phyloP scores from a whole-genome alignment of 1,140 invertebrate genomes.

The Brachionus rubens region DNA sequence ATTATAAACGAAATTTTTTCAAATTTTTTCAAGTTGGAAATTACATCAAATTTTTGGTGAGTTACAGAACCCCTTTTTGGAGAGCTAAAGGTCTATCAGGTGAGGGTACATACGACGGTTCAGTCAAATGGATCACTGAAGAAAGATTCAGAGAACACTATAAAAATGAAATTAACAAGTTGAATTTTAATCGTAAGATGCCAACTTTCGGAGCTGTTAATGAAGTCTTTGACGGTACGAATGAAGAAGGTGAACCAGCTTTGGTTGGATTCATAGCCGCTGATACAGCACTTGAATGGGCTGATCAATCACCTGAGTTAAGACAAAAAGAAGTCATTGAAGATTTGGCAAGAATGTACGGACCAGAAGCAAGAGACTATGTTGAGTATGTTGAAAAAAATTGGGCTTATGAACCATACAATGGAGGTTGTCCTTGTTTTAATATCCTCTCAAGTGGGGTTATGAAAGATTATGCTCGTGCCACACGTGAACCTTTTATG shows the following conservation, averaged over 20 bases:
- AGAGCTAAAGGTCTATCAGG: slow-evolving; percentile 56
- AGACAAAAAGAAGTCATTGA: slow-evolving; percentile 57
- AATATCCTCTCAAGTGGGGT: slow-evolving; percentile 53
- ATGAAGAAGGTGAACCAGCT: slow-evolving; percentile 55
- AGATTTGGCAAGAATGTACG: slow-evolving; percentile 57
- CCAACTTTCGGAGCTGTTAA: slow-evolving; percentile 51
- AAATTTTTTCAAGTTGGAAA: slow-evolving; percentile 57
- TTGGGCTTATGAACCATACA: slow-evolving; percentile 57
- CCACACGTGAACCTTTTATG: slow-evolving; percentile 48
- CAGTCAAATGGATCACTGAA: slow-evolving; percentile 17
- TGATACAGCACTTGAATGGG: slow-evolving; percentile 52
- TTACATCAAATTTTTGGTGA: slow-evolving; percentile 59
- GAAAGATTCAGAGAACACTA: slow-evolving; percentile 1
- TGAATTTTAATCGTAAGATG: slow-evolving; percentile 45
- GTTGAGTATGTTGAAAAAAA: slow-evolving; percentile 58
- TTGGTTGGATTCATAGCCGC: slow-evolving; percentile 61
- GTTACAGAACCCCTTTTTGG: slow-evolving; percentile 61
- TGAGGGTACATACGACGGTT: slow-evolving; percentile 59
- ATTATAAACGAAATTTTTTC: slow-evolving; percentile 52
- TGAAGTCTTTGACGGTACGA: slow-evolving; percentile 61
- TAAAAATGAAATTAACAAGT: slow-evolving; percentile 14
- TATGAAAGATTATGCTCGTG: slow-evolving; percentile 47
- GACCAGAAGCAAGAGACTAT: slow-evolving; percentile 51
- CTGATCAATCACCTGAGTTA: slow-evolving; percentile 48
- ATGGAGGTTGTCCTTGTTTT: slow-evolving; percentile 55